These are phyloP conservation scores for Xiphophorus maculatus DNA, from an alignment of 2,113 vertebrate genomes.

Conservation along the genomic window DNA sequence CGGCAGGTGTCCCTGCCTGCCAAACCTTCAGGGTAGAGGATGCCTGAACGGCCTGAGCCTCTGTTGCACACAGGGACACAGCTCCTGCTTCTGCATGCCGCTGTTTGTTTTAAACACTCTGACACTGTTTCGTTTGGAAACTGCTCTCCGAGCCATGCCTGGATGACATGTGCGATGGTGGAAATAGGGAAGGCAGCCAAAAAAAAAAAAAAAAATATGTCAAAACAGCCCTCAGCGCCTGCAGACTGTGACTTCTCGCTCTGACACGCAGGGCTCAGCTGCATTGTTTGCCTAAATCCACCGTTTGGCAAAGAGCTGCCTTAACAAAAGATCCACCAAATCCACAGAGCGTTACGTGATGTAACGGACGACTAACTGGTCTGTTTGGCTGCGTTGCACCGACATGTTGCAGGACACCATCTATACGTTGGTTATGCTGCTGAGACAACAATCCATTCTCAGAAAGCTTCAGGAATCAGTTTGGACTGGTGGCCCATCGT, in stretches of 20 bases:
- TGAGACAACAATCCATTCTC: background rate
- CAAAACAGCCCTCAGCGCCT: conserved; percentile 31
- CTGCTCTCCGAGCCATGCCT: conserved; percentile 2
- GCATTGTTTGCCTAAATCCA: conserved; percentile 17
- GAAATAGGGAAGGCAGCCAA: conserved; percentile 15
- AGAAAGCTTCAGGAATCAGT: background rate
- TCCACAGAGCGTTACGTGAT: background rate
- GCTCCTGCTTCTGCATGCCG: background rate
- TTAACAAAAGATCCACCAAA: background rate
- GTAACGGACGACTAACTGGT: background rate
- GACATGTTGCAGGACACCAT: background rate
- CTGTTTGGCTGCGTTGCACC: background rate
- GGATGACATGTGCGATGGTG: conserved; percentile 5
- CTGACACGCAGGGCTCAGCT: conserved; percentile 32
- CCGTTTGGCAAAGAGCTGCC: background rate
- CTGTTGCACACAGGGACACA: background rate
- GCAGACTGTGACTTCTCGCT: conserved; percentile 23
- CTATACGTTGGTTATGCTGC: too few relatives aligned
- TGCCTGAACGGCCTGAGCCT: background rate
- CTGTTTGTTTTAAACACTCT: conserved; percentile 12
- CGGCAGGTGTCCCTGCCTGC: background rate
- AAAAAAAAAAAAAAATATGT: conserved; percentile 8
- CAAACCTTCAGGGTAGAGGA: background rate
- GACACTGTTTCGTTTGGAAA: conserved; percentile 16
- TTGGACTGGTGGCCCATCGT: background rate